These are phyloP conservation scores for Hololepta plana DNA, from an alignment of 2,888 invertebrate species.

Conservation along the genomic window DNA sequence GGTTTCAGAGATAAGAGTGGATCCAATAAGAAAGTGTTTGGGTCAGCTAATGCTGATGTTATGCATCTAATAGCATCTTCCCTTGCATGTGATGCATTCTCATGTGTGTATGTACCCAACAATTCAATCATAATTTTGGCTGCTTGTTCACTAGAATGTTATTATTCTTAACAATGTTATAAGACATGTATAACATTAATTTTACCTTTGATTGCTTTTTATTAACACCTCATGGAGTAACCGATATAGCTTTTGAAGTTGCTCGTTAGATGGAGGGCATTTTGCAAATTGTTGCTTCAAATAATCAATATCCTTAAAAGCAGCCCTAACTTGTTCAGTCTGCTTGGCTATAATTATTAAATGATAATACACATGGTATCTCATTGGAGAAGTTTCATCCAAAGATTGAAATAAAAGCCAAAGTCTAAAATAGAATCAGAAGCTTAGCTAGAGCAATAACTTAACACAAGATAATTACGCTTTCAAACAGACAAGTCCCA, in stretches of 20 bases:
- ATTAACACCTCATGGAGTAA: conserved; percentile 76
- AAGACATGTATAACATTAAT: too few species aligned
- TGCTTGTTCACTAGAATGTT: conserved; percentile 65
- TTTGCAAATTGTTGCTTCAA: conserved; percentile 62
- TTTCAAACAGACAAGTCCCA: conserved; percentile 65
- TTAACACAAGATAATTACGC: conserved; percentile 43
- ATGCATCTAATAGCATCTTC: conserved; percentile 96
- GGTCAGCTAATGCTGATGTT: conserved; percentile 86
- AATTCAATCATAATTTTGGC: conserved; percentile 95
- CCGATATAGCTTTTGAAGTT: conserved; percentile 80
- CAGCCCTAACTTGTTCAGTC: conserved; percentile 68
- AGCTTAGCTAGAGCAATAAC: neutral
- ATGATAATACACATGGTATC: conserved; percentile 87
- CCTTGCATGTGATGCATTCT: conserved; percentile 89
- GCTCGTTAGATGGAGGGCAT: conserved; percentile 70
- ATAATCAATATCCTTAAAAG: conserved; percentile 70
- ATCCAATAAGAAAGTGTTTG: conserved; percentile 87
- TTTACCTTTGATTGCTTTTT: conserved; percentile 67
- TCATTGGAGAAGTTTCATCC: conserved; percentile 62
- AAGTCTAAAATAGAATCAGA: conserved; percentile 37
- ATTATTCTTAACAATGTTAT: too few species aligned
- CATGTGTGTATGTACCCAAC: conserved; percentile 88
- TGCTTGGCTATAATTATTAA: conserved; percentile 78
- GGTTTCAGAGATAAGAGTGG: conserved; percentile 86
- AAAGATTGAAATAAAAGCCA: conserved; percentile 87